phyloP scores from a whole-genome alignment of 2,888 invertebrate species.

The Tyria jacobaeae region DNA sequence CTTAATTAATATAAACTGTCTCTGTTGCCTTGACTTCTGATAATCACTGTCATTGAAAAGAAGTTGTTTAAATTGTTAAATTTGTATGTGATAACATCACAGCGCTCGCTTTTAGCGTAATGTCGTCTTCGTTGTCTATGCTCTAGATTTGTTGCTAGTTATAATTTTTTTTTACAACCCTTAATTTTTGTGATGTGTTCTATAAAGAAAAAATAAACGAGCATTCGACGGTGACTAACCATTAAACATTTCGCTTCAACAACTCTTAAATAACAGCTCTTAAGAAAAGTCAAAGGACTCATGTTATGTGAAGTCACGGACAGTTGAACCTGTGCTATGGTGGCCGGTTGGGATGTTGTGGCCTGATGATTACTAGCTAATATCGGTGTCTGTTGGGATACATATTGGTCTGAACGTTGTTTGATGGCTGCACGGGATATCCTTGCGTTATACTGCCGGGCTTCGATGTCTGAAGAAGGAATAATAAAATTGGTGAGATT shows the following conservation, averaged over 20 bases:
- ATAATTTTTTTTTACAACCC: not conserved
- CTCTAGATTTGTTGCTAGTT: not conserved
- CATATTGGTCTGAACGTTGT: constrained; percentile 77
- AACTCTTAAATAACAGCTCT: constrained; percentile 26
- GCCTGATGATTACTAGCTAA: constrained; percentile 67
- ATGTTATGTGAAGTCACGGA: not conserved
- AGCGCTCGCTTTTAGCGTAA: not conserved
- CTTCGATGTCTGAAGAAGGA: constrained; percentile 87
- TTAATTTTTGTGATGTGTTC: not conserved
- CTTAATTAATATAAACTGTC: constrained; percentile 25
- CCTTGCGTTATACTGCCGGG: constrained; percentile 94
- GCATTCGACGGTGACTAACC: not conserved
- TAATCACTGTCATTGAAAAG: constrained; percentile 29
- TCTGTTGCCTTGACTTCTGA: constrained; percentile 15
- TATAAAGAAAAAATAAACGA: not conserved
- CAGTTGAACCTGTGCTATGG: constrained; percentile 20
- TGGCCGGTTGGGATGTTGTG: constrained; percentile 51
- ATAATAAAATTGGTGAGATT: not conserved
- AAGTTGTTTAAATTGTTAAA: constrained; percentile 5
- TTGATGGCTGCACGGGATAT: constrained; percentile 91
- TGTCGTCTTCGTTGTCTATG: not conserved
- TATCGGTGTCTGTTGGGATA: constrained; percentile 81
- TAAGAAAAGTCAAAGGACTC: constrained; percentile 4
- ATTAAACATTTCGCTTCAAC: constrained; percentile 24
- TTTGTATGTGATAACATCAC: not conserved